Conservation (phyloP, 2,797 vertebrate genomes). For the Halcyon leucocephala region DNA sequence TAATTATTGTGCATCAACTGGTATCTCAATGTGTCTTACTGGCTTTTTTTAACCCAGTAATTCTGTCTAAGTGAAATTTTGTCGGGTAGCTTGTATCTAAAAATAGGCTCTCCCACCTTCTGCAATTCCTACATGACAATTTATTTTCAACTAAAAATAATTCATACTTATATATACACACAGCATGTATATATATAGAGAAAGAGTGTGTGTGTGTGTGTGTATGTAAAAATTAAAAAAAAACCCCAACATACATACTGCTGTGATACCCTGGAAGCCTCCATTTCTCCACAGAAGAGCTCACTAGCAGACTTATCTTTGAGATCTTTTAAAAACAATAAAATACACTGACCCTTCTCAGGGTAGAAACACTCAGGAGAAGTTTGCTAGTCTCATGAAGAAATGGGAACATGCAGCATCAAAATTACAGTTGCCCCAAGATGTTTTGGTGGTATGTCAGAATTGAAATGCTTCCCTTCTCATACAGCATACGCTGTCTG, state of each 20-base stretch:
- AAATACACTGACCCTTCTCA: not conserved
- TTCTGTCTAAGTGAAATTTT: constrained; percentile 14
- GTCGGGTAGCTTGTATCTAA: constrained; percentile 2
- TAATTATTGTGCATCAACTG: not conserved
- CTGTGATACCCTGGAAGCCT: constrained; percentile 20
- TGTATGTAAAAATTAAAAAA: not conserved
- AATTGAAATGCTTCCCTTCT: not conserved
- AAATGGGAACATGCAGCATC: not conserved
- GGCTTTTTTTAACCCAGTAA: constrained; percentile 43
- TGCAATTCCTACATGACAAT: constrained; percentile 34
- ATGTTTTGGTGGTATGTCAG: not conserved
- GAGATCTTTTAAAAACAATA: not conserved
- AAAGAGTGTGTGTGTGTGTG: not conserved
- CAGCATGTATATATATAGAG: not conserved
- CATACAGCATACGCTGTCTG: not conserved
- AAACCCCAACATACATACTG: not conserved
- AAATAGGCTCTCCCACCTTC: constrained; percentile 36
- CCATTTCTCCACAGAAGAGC: not conserved
- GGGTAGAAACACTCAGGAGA: not conserved
- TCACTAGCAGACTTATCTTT: not conserved
- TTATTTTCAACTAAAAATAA: constrained; percentile 57
- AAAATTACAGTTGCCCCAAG: not conserved
- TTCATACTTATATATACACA: not conserved
- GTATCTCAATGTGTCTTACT: not conserved
- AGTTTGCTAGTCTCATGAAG: not conserved